Percentiles rank a stretch among this genome's conserved stretches.
Evolutionary conservation across 2,888 invertebrate genomes (phyloP).

Genomic region (Patella ulyssiponensis): DNA sequence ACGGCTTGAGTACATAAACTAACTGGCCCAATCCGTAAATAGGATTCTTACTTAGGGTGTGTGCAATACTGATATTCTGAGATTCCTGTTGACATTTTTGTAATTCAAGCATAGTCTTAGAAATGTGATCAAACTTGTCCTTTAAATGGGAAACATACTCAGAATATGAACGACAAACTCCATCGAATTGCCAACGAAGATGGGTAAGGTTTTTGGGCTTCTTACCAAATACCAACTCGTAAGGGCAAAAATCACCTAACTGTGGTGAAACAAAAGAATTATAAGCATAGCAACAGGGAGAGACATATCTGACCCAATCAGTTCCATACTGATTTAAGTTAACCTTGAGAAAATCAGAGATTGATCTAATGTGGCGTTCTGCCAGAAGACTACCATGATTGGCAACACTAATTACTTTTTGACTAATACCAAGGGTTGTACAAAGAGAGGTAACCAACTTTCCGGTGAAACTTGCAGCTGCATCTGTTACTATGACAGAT

Average conservation of each 20-base stretch:
- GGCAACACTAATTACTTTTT: neutral
- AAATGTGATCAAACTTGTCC: constrained; percentile 4
- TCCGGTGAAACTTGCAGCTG: neutral
- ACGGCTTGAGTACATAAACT: neutral
- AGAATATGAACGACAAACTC: neutral
- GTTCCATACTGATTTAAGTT: neutral
- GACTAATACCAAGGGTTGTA: neutral
- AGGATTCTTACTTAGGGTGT: neutral
- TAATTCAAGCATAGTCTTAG: neutral
- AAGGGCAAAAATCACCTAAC: neutral
- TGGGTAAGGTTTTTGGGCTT: neutral
- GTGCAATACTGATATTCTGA: constrained; percentile 6
- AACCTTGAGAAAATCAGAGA: neutral
- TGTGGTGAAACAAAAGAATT: constrained; percentile 1
- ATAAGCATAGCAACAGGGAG: neutral
- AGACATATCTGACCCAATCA: neutral
- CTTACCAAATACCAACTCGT: neutral
- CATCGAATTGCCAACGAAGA: neutral
- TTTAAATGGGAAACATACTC: neutral
- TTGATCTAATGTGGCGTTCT: constrained; percentile 2
- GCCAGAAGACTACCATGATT: neutral
- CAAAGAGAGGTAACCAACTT: neutral
- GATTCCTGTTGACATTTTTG: neutral
- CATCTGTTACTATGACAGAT: neutral
- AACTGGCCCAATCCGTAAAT: neutral